A percentile compares a stretch with the other conserved stretches of the same genome.
Conservation (phyloP, 2,113 vertebrate genomes). For the Sphaerodactylus townsendi region DNA sequence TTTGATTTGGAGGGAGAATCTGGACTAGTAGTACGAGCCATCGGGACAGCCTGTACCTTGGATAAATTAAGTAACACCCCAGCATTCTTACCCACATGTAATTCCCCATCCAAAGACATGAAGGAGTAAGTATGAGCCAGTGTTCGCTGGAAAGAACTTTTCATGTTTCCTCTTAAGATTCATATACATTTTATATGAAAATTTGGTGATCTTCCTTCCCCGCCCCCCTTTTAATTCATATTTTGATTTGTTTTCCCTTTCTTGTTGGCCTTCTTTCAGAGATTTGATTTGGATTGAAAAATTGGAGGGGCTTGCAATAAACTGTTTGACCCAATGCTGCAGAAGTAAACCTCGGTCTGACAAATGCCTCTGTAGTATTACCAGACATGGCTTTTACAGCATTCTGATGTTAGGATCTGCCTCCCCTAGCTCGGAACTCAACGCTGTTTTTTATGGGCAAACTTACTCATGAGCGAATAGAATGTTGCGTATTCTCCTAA, state of each 20-base stretch:
- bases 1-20: slow-evolving; percentile 98
- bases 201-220: background rate
- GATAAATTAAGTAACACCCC: slow-evolving; percentile 90
- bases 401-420: background rate
- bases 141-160: slow-evolving; percentile 43
- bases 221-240: too few relatives aligned
- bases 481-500: background rate
- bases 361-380: background rate
- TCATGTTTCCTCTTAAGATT: slow-evolving; percentile 49
- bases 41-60: slow-evolving; percentile 96
- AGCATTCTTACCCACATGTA: slow-evolving; percentile 85
- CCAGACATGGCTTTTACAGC: background rate
- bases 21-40: slow-evolving; percentile 95
- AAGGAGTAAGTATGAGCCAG: slow-evolving; percentile 94
- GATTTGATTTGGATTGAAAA: slow-evolving; percentile 14
- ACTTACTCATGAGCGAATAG: background rate
- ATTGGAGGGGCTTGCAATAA: slow-evolving; percentile 14
- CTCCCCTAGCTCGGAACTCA: slow-evolving; percentile 1
- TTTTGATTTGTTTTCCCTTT: slow-evolving; percentile 48
- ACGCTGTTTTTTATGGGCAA: background rate
- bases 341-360: slow-evolving; percentile 30
- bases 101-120: slow-evolving; percentile 95
- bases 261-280: slow-evolving; percentile 19
- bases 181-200: slow-evolving; percentile 60
- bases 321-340: slow-evolving; percentile 27